These are phyloP conservation scores for Chaenocephalus aceratus DNA, from an alignment of 2,113 vertebrate species.

Conservation along the genomic window DNA sequence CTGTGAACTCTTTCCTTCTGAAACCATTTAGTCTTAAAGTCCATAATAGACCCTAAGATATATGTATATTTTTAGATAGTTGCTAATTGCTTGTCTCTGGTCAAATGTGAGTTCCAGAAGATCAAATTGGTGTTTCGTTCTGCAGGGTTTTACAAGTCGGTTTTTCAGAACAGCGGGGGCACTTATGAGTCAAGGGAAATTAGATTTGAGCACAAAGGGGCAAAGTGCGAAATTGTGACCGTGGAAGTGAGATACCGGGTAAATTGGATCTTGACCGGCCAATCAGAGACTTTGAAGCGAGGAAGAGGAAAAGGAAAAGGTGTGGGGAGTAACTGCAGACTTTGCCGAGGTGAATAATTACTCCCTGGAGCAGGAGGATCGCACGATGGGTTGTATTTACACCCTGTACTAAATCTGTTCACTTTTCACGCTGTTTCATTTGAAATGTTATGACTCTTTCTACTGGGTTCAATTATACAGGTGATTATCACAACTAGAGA, in stretches of 20 bases:
- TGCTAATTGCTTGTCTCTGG: neutral
- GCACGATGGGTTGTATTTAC: neutral
- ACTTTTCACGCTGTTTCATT: neutral
- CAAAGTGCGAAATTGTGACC: conserved; percentile 20
- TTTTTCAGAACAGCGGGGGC: neutral
- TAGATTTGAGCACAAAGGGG: conserved; percentile 2
- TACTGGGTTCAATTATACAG: conserved; percentile 12
- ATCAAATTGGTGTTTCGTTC: conserved; percentile 2
- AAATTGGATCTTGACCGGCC: neutral
- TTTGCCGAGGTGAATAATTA: conserved; percentile 27
- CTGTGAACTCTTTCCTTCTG: conserved; percentile 1
- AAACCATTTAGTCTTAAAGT: neutral
- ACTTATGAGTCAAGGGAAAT: conserved; percentile 1
- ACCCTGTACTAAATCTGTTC: neutral
- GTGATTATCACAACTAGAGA: conserved; percentile 5
- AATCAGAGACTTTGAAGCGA: conserved; percentile 13
- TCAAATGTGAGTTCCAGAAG: neutral
- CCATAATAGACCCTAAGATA: neutral
- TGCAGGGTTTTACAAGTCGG: conserved; percentile 2
- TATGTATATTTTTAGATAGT: neutral
- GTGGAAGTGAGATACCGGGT: conserved; percentile 15
- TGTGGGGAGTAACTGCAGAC: conserved; percentile 12
- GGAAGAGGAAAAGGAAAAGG: conserved; percentile 9
- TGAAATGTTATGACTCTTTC: neutral
- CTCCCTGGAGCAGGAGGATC: neutral